These are phyloP conservation scores for Uropsilus gracilis DNA, from an alignment of 2,113 vertebrate genomes.

Conservation along the genomic window DNA sequence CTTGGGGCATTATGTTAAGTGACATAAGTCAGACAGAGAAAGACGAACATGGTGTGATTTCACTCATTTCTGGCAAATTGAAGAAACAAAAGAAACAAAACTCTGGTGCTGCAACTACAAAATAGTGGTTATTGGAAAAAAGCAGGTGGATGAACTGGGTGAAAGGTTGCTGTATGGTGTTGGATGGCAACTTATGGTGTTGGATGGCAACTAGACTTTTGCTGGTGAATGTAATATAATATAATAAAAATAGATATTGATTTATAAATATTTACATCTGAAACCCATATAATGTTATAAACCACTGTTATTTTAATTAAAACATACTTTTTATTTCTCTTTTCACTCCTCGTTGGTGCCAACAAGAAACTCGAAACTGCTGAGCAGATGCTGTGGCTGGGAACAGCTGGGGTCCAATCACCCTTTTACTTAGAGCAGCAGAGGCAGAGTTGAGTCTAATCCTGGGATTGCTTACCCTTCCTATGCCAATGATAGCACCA, in stretches of 20 bases:
- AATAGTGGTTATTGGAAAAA: background rate
- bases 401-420: background rate
- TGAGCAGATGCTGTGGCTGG: background rate
- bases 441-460: background rate
- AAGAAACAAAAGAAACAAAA: background rate
- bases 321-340: background rate
- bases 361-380: background rate
- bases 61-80: background rate
- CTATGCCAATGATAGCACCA: background rate
- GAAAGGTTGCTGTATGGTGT: background rate
- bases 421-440: background rate
- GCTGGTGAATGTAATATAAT: background rate
- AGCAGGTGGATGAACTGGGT: background rate
- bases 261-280: background rate
- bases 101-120: background rate
- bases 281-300: background rate
- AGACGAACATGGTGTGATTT: background rate
- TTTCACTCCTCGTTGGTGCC: background rate
- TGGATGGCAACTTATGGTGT: background rate
- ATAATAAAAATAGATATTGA: background rate
- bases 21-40: background rate
- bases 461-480: background rate
- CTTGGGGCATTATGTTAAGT: background rate
- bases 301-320: background rate
- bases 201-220: background rate